Evolutionary conservation across 2,888 invertebrate species (phyloP).

Genomic region (Torymus texanus): DNA sequence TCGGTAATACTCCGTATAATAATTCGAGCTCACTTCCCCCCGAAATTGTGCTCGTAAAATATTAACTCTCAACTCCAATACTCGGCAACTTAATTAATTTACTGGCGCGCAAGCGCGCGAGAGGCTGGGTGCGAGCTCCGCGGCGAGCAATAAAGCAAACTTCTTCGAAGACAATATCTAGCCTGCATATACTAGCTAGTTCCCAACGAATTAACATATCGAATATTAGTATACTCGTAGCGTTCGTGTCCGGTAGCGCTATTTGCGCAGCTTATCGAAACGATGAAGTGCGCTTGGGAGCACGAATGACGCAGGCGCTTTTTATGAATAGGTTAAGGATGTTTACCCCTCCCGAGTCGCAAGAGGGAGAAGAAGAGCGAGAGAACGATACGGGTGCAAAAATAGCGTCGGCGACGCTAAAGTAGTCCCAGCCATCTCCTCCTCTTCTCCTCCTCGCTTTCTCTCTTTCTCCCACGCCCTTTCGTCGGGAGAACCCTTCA

Average conservation of each 20-base stretch:
- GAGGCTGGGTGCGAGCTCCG: neutral
- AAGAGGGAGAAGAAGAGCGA: neutral
- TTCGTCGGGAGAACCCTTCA: slow-evolving; percentile 58
- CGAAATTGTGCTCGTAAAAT: slow-evolving; percentile 30
- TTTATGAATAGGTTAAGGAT: slow-evolving; percentile 45
- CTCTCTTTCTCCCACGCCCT: slow-evolving; percentile 42
- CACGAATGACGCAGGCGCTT: slow-evolving; percentile 6
- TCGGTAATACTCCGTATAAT: slow-evolving; percentile 3
- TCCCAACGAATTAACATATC: neutral
- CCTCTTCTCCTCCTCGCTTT: no score
- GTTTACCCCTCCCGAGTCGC: slow-evolving; percentile 25
- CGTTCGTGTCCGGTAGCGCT: neutral
- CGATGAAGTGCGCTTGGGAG: neutral
- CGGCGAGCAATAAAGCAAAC: slow-evolving; percentile 19
- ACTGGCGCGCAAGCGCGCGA: slow-evolving; percentile 6
- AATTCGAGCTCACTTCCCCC: slow-evolving; percentile 23
- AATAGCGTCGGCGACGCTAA: slow-evolving; percentile 55
- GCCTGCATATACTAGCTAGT: neutral
- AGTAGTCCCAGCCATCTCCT: slow-evolving; percentile 42
- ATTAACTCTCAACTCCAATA: slow-evolving; percentile 38
- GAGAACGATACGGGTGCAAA: slow-evolving; percentile 42
- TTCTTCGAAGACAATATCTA: slow-evolving; percentile 17
- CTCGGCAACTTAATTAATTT: slow-evolving; percentile 45
- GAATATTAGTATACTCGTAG: slow-evolving; percentile 15
- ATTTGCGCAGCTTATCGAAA: slow-evolving; percentile 32